phyloP scores from a whole-genome alignment of 2,888 invertebrate species.

The Drosophila planitibia region DNA sequence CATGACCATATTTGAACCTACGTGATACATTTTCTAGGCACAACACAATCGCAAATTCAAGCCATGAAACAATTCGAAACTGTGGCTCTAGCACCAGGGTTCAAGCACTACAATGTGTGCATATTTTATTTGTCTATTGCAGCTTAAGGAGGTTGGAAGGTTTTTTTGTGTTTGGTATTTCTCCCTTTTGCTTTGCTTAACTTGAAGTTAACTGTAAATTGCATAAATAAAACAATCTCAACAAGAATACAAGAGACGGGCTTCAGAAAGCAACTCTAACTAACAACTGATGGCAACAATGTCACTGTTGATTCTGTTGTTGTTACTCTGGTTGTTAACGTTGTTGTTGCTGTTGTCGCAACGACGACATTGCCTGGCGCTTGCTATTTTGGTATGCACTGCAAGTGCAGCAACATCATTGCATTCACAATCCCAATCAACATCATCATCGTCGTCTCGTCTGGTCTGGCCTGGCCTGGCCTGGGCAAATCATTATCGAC shows the following conservation, averaged over 20 bases:
- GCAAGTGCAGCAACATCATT: slow-evolving; percentile 73
- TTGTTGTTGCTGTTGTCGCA: slow-evolving; percentile 34
- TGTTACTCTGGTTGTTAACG: slow-evolving; percentile 25
- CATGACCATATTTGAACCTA: slow-evolving; percentile 67
- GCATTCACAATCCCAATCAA: slow-evolving; percentile 45
- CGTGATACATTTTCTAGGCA: slow-evolving; percentile 56
- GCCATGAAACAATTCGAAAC: slow-evolving; percentile 23
- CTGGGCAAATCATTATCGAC: slow-evolving; percentile 53
- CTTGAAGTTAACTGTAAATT: slow-evolving; percentile 73
- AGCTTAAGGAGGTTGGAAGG: slow-evolving; percentile 12
- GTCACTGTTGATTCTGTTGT: slow-evolving; percentile 40
- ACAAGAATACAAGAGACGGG: slow-evolving; percentile 40
- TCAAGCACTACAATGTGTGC: slow-evolving; percentile 43
- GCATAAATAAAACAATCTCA: slow-evolving; percentile 77
- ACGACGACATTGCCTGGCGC: slow-evolving; percentile 76
- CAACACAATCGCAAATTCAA: slow-evolving; percentile 21
- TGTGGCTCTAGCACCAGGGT: slow-evolving; percentile 16
- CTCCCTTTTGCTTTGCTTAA: slow-evolving; percentile 46
- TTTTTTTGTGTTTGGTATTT: slow-evolving; percentile 27
- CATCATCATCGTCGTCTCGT: slow-evolving; percentile 44
- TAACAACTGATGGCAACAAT: slow-evolving; percentile 62
- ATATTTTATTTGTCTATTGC: slow-evolving; percentile 51
- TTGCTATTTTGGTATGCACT: slow-evolving; percentile 76
- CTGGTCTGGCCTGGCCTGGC: slow-evolving; percentile 30
- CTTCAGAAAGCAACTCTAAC: slow-evolving; percentile 27